Evolutionary conservation across 2,888 invertebrate species (phyloP).

Genomic region (Hofmannophila pseudospretella): DNA sequence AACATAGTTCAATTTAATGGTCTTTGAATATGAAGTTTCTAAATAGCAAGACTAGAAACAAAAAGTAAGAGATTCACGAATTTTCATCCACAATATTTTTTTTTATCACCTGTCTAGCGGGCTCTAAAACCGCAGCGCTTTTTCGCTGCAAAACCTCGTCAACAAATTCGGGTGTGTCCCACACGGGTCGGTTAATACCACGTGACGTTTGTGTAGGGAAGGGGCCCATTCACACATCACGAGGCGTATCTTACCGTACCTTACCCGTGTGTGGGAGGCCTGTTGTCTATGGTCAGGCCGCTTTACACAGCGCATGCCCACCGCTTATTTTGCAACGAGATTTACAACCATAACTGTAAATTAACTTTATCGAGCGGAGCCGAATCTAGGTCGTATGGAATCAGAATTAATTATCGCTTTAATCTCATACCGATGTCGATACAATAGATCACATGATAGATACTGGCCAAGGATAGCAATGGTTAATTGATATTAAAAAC

Average conservation of each 20-base stretch:
- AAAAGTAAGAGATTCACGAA: too few species aligned
- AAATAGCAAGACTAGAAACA: too few species aligned
- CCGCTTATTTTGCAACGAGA: constrained; percentile 74
- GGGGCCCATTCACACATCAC: too few species aligned
- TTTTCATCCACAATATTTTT: too few species aligned
- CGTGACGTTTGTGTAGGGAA: constrained; percentile 40
- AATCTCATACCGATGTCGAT: constrained; percentile 73
- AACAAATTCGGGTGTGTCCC: constrained; percentile 11
- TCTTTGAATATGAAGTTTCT: too few species aligned
- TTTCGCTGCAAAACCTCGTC: background rate
- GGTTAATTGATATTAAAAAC: constrained; percentile 13
- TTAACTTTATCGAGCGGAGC: constrained; percentile 73
- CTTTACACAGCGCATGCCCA: constrained; percentile 58
- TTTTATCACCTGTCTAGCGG: too few species aligned
- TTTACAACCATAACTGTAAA: constrained; percentile 77
- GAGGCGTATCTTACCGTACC: too few species aligned
- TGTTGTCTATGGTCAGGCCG: constrained; percentile 72
- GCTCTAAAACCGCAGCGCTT: background rate
- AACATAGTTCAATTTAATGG: too few species aligned
- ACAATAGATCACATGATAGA: constrained; percentile 78
- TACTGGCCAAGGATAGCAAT: constrained; percentile 63
- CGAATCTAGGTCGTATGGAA: constrained; percentile 77
- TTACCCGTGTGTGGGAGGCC: constrained; percentile 51
- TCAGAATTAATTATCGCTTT: constrained; percentile 77
- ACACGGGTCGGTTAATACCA: constrained; percentile 41